These are phyloP conservation scores for Crossaster papposus DNA, from an alignment of 53 echinoderm and acorn worm genomes.

Conservation along the genomic window DNA sequence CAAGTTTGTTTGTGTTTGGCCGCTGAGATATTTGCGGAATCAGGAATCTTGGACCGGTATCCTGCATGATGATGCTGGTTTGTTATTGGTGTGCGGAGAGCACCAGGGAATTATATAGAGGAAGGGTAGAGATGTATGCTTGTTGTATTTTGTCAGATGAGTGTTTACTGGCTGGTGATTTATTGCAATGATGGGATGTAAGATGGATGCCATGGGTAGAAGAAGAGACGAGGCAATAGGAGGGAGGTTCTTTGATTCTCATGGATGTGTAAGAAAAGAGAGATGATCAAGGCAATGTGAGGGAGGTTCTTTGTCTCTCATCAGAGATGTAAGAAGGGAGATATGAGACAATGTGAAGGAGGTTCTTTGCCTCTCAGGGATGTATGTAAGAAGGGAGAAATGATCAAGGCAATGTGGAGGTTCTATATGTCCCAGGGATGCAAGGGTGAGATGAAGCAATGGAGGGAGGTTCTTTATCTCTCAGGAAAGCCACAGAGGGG, in stretches of 20 bases:
- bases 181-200: background rate
- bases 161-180: constrained; percentile 31
- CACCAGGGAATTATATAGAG: background rate
- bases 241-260: constrained; percentile 15
- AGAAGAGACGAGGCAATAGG: background rate
- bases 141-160: constrained; percentile 44
- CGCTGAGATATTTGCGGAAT: constrained; percentile 24
- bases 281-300: background rate
- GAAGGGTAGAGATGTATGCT: background rate
- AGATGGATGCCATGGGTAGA: constrained; percentile 29
- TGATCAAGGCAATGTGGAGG: too few species aligned
- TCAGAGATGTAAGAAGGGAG: too few species aligned
- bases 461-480: constrained; percentile 20
- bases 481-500: background rate
- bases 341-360: background rate
- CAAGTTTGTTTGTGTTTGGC: constrained; percentile 57
- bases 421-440: too few species aligned
- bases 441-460: too few species aligned
- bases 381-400: too few species aligned
- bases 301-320: too few species aligned
- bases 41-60: background rate
- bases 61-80: background rate
- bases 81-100: background rate
- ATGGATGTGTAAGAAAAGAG: too few species aligned
- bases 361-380: too few species aligned